phyloP scores from a whole-genome alignment of 2,888 invertebrate genomes.

The Tiphia femorata region DNA sequence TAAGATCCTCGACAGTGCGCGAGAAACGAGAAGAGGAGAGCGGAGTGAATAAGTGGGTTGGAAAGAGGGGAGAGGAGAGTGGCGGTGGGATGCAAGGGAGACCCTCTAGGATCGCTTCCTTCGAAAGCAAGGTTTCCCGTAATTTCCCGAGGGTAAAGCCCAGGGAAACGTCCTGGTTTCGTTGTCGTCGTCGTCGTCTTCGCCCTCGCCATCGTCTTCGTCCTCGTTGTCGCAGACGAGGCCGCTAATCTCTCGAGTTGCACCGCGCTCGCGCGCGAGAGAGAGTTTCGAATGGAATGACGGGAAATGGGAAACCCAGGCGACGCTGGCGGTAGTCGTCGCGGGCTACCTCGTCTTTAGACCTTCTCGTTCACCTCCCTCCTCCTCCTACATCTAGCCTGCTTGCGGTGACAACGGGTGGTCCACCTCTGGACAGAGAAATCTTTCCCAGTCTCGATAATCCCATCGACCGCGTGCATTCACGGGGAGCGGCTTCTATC shows the following conservation, averaged over 20 bases:
- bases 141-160: conserved; percentile 56
- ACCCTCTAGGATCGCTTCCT: conserved; percentile 33
- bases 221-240: conserved; percentile 25
- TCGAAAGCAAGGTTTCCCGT: conserved; percentile 41
- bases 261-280: no score
- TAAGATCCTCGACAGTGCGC: no score
- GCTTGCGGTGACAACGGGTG: no score
- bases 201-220: conserved; percentile 14
- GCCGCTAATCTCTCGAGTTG: conserved; percentile 47
- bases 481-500: no score
- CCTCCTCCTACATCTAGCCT: no score
- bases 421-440: no score
- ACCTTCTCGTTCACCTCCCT: neutral
- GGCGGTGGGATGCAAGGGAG: conserved; percentile 17
- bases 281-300: conserved; percentile 30
- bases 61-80: conserved; percentile 19
- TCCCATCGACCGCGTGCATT: neutral
- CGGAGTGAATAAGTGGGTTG: conserved; percentile 2
- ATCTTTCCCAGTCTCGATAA: neutral
- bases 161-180: conserved; percentile 42
- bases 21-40: conserved; percentile 1
- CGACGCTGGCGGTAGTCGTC: conserved; percentile 4
- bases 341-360: neutral
- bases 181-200: conserved; percentile 27
- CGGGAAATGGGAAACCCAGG: conserved; percentile 29